Conservation (phyloP, 2,113 vertebrate genomes). For the Ochotona curzoniae region DNA sequence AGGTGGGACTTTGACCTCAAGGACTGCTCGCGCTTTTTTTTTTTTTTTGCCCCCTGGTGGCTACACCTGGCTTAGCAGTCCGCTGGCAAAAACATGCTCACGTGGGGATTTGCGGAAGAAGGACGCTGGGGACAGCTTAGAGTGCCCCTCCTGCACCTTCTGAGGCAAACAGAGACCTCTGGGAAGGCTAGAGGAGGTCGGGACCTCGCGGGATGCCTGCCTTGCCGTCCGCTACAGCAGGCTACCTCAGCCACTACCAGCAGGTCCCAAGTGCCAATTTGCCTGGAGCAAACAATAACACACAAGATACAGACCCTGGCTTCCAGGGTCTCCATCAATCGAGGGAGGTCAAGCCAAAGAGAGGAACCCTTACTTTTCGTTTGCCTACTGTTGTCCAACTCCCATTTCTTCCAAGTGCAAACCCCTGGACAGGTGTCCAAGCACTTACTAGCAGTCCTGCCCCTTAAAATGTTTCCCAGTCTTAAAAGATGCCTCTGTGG, state of each 20-base stretch:
- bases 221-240: not conserved
- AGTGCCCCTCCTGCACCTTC: not conserved
- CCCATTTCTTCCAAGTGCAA: not conserved
- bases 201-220: not conserved
- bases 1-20: not conserved
- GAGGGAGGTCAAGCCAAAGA: not conserved
- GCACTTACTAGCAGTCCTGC: no score
- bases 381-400: not conserved
- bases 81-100: not conserved
- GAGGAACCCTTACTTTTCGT: not conserved
- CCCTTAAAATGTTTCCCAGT: no score
- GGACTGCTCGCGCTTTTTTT: not conserved
- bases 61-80: constrained; percentile 37
- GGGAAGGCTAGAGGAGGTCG: no score
- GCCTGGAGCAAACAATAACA: not conserved
- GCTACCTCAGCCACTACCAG: not conserved
- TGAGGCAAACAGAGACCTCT: not conserved
- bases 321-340: not conserved
- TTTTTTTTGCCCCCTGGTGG: constrained; percentile 73
- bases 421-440: no score
- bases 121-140: not conserved
- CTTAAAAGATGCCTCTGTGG: no score
- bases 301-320: not conserved
- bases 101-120: not conserved
- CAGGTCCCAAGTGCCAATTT: not conserved